Evolutionary conservation across 1,140 invertebrate species (phyloP), one percentile per base, ranked within the genome.

Genomic region (Penaeus japonicus): DNA sequence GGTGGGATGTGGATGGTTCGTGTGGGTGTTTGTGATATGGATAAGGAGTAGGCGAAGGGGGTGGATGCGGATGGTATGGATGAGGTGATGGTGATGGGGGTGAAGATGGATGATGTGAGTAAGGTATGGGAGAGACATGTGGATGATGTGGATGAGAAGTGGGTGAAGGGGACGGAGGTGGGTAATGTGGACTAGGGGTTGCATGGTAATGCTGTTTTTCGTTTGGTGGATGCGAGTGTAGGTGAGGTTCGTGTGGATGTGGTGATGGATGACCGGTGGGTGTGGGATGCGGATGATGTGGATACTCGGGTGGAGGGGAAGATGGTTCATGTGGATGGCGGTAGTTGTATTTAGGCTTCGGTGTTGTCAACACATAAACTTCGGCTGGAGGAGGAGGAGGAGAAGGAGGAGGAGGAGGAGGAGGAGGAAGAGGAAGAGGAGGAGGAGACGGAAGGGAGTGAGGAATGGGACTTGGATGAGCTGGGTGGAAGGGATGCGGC

Each of bases 241-340:
- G 24, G 70, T 24, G 70, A 73, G 15, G 27, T 7, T 47, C 47
- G 24, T 73, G 35, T 73, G 70, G 70, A 73, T 73, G 24, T 73
- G 70, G 24, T 4, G n/a, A 47, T 54, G 47, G 78, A 18, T 80
- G 39, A 27, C 20, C 4, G 27, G 22, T n/a, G 20, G 78, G 27
- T 1, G 78, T 10, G 32, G n/a, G 65, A 39, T 39, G 62, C 70
- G 82, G 73, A 30, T 30, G 1, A 22, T 70, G 79, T 82, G 62
- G 39, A 81, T 82, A 20, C 24, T 80, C 17, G 27, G 57, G 75
- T 3, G 27, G 27, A 0, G 20, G 59, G 7, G 78, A 82, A 10
- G 85, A 87, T 2, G 85, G 79, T 3, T 81, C 22, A 53, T 81
- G 59, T 55, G 85, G 85, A 82, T 87, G 85, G 47, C 85, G 85